Evolutionary conservation across 2,888 invertebrate species (phyloP).

Genomic region (Mayetiola destructor): DNA sequence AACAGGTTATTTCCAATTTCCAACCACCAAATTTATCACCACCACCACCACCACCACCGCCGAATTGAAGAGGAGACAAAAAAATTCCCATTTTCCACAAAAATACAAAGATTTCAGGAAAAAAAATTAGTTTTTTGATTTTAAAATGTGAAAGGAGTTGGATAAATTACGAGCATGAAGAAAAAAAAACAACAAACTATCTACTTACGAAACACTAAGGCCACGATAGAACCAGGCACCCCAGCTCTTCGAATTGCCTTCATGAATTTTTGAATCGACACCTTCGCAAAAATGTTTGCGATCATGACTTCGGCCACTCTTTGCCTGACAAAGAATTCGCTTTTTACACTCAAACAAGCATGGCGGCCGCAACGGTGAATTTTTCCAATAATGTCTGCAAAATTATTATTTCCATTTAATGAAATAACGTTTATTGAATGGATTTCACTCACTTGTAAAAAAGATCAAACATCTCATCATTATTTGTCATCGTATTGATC

Average conservation of each 20-base stretch:
- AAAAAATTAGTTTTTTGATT: no score
- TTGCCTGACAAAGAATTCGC: constrained; percentile 68
- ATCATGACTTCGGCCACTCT: constrained; percentile 77
- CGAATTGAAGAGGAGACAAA: no score
- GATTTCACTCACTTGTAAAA: constrained; percentile 67
- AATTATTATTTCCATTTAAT: constrained; percentile 6
- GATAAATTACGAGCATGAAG: no score
- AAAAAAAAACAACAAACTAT: no score
- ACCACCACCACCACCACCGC: no score
- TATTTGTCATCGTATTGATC: constrained; percentile 53
- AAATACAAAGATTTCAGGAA: no score
- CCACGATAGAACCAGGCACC: constrained; percentile 78
- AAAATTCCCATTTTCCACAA: no score
- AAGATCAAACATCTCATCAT: constrained; percentile 71
- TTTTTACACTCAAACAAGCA: constrained; percentile 79
- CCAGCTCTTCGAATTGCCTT: constrained; percentile 73
- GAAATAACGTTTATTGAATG: no score
- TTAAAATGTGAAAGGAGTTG: no score
- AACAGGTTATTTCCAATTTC: no score
- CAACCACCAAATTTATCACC: no score
- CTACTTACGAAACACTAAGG: constrained; percentile 75
- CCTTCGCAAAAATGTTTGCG: constrained; percentile 66
- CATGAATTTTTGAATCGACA: constrained; percentile 66
- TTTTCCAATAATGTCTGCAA: constrained; percentile 72
- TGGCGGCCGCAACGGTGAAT: constrained; percentile 63